Percentiles rank a stretch among this genome's conserved stretches.
Conservation (phyloP, 2,113 vertebrate genomes). For the Monopterus albus region DNA sequence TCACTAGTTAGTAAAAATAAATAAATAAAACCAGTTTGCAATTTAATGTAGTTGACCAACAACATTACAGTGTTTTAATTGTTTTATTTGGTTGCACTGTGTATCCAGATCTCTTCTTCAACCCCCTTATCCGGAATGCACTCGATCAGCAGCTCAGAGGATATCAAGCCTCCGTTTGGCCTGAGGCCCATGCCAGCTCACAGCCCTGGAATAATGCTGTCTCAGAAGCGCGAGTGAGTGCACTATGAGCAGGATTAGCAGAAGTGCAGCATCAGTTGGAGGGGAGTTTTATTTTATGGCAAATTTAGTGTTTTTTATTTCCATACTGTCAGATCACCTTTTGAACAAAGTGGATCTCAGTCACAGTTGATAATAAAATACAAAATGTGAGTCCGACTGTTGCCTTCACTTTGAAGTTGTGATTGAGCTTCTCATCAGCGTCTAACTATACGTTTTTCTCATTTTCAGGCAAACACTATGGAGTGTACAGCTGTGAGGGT, state of each 20-base stretch:
- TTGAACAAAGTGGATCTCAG: background rate
- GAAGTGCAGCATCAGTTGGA: slow-evolving; percentile 10
- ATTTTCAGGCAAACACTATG: slow-evolving; percentile 93
- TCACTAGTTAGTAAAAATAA: background rate
- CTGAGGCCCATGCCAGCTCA: slow-evolving; percentile 86
- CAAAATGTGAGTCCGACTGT: background rate
- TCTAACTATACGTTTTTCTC: background rate
- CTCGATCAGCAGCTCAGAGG: slow-evolving; percentile 90
- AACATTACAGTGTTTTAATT: background rate
- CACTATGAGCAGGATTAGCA: slow-evolving; percentile 15
- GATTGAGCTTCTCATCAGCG: background rate
- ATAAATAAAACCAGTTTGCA: background rate
- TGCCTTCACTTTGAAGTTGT: background rate
- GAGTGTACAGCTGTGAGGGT: slow-evolving; percentile 97
- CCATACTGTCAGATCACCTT: background rate
- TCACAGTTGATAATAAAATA: background rate
- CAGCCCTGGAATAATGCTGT: slow-evolving; percentile 84
- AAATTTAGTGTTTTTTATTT: slow-evolving; percentile 5
- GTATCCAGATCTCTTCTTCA: slow-evolving; percentile 87
- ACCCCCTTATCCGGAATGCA: slow-evolving; percentile 88
- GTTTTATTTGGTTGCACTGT: slow-evolving; percentile 1
- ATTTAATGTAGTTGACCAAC: background rate
- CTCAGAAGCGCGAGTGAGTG: slow-evolving; percentile 83
- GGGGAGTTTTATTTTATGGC: background rate
- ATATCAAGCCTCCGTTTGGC: slow-evolving; percentile 90